Evolutionary conservation across 2,797 vertebrate genomes (phyloP), one percentile per base, ranked within the genome.

Genomic region (Pantherophis vulpinus): DNA sequence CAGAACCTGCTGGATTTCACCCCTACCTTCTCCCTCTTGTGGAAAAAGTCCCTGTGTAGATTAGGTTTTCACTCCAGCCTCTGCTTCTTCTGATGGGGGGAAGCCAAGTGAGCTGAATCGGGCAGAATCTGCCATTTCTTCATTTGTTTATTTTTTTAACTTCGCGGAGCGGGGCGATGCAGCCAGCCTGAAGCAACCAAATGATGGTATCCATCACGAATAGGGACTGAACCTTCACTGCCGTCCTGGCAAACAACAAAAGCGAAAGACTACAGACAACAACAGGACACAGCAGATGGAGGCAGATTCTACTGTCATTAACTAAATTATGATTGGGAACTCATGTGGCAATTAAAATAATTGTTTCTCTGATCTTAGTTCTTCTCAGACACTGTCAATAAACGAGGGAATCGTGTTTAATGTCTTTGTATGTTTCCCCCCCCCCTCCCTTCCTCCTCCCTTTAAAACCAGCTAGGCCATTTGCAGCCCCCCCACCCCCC

Each of bases 241-340:
- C 32, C 55, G 58, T 93, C 88, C 4, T 93, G n/a, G 0, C n/a
- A 90, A 51, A 93, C 2, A 0, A 90, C 93, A 37, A 91, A 94
- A 47, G 18, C 16, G 27, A 92, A 91, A 9, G 14, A 87, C 37
- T 89, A n/a, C 47, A 93, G 91, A n/a, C 86, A 23, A 87, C 4
- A 90, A 70, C 63, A 60, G 86, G 91, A 94, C 32, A 86, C 3
- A 89, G 61, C 90, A 93, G 87, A 89, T 60, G 89, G 91, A 95
- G 29, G 54, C 91, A 83, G 88, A 70, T 27, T 37, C 91, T 56
- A 92, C 3, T 89, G 47, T 90, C 94, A 93, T 92, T 93, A 92
- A 79, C 93, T 93, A 93, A 92, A 92, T 93, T 92, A 91, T 90
- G 54, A 90, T 54, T 86, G 61, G 63, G 18, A 91, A 54, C 29